phyloP scores from a whole-genome alignment of 2,888 invertebrate species.

The Cerceris ruficornis region DNA sequence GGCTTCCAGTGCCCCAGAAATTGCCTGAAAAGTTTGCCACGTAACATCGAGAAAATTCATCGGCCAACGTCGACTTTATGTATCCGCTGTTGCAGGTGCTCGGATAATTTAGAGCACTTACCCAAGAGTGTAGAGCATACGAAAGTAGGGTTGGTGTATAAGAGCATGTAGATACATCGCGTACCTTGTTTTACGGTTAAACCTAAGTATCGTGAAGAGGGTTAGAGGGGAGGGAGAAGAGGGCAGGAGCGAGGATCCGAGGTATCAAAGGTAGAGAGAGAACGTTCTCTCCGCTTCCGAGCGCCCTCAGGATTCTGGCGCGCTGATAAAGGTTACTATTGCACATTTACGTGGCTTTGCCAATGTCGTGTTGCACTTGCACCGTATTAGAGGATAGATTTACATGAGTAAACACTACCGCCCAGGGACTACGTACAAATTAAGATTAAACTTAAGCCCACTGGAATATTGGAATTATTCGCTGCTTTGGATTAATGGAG shows the following conservation, averaged over 20 bases:
- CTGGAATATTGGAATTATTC: conserved; percentile 54
- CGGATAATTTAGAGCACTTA: conserved; percentile 70
- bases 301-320: conserved; percentile 46
- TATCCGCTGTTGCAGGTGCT: conserved; percentile 60
- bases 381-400: conserved; percentile 67
- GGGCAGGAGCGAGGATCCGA: conserved; percentile 16
- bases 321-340: conserved; percentile 49
- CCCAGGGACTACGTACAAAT: conserved; percentile 66
- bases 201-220: conserved; percentile 63
- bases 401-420: conserved; percentile 70
- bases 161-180: conserved; percentile 52
- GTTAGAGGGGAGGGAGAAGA: conserved; percentile 34
- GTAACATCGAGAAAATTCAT: conserved; percentile 29
- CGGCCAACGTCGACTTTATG: conserved; percentile 22
- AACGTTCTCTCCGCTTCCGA: conserved; percentile 27
- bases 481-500: conserved; percentile 34
- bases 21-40: neutral
- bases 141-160: conserved; percentile 58
- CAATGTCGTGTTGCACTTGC: conserved; percentile 34
- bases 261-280: conserved; percentile 19
- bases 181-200: conserved; percentile 66
- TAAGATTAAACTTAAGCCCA: conserved; percentile 67
- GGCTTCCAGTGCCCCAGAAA: neutral
- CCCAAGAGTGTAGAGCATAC: conserved; percentile 55
- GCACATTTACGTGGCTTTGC: conserved; percentile 25